Evolutionary conservation across 2,888 invertebrate genomes (phyloP), one percentile per base, ranked within the genome.

Genomic region (Molanna angustata): DNA sequence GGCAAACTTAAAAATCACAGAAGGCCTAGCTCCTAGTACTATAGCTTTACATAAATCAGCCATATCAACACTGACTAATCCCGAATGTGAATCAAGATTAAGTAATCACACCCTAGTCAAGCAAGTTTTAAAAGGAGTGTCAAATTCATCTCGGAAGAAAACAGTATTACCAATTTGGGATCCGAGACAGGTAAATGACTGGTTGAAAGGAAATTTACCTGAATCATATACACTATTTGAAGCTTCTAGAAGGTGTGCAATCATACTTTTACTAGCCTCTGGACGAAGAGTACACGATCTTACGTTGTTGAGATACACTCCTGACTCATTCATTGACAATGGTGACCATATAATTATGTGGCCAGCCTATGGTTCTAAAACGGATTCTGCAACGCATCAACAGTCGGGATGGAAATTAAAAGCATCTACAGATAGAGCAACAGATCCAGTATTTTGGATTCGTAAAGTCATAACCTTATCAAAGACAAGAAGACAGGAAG

Each of bases 291-390:
- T 62, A 9, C 60, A 63, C 43, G 62, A 62, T 42, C 44, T 63
- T 21, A 61, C 62, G 2, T 50, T 62, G n/a, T 43, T 62, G 19
- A 21, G 20, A 49, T 53, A 41, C 20, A 50, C 37, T 50, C 45
- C 31, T 14, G 59, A 22, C 50, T 52, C 49, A 52, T 62, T 42
- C 32, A 49, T 32, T 45, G 60, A 40, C 41, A 59, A 14, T 19
- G 60, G 37, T 32, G 47, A 31, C 21, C 42, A 32, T 32, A 56
- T 64, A 9, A 49, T 53, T 9, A 52, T 64, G 31, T 61, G 60
- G 60, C 62, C 62, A n/a, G 20, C 37, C 11, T 63, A 62, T 32
- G 61, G 62, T 0, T 63, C 62, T 2, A 63, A 63, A 53, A 63
- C 62, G 0, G 62, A 63, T 17, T 49, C 56, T 4, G 11, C 31